Conservation (phyloP, 2,113 vertebrate species). For the Petroica traversi region DNA sequence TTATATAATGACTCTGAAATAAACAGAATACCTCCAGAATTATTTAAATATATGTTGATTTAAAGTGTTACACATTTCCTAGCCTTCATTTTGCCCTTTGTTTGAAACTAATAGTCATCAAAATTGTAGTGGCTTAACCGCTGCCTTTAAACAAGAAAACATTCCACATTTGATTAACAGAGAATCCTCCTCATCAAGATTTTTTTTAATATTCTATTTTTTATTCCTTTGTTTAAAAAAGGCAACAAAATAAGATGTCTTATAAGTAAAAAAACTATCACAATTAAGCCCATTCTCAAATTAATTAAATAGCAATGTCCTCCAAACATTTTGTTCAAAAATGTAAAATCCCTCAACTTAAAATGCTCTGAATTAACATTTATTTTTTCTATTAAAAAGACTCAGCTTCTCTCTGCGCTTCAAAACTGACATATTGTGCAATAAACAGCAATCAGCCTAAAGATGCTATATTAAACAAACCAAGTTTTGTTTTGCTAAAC, state of each 20-base stretch:
- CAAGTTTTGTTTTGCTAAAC: conserved; percentile 89
- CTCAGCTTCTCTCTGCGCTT: conserved; percentile 67
- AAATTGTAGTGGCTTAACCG: conserved; percentile 40
- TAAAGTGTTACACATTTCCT: conserved; percentile 35
- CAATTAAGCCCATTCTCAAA: conserved; percentile 64
- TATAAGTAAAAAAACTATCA: conserved; percentile 48
- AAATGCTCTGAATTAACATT: conserved; percentile 72
- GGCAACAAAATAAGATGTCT: conserved; percentile 15
- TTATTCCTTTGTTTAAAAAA: conserved; percentile 43
- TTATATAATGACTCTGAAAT: conserved; percentile 43
- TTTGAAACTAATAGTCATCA: conserved; percentile 54
- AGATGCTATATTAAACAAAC: conserved; percentile 83
- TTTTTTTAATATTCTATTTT: conserved; percentile 43
- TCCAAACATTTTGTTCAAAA: conserved; percentile 69
- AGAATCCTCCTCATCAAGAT: conserved; percentile 22
- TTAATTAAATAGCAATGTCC: conserved; percentile 65
- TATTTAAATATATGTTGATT: conserved; percentile 64
- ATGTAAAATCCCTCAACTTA: conserved; percentile 67
- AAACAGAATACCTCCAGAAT: conserved; percentile 36
- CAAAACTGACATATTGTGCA: conserved; percentile 78
- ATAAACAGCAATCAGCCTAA: conserved; percentile 83
- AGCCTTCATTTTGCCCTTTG: conserved; percentile 52
- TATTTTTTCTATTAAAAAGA: conserved; percentile 72
- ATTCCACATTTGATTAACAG: conserved; percentile 46
- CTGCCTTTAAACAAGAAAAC: conserved; percentile 57